Evolutionary conservation across 2,888 invertebrate genomes (phyloP).

Genomic region (Panzeria rudis): DNA sequence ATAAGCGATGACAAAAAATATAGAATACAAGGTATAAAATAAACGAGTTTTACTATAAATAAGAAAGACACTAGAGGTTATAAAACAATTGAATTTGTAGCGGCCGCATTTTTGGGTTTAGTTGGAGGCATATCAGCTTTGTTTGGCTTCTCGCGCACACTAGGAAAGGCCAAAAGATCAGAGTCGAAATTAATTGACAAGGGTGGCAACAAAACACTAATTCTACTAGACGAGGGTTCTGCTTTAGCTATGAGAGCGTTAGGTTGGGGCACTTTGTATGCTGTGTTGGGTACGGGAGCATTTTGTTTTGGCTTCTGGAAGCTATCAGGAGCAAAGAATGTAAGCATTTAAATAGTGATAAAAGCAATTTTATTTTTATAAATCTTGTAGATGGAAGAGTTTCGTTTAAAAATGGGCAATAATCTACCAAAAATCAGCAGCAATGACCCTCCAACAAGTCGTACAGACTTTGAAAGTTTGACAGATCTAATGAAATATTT

Average conservation of each 20-base stretch:
- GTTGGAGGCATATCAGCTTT: conserved; percentile 89
- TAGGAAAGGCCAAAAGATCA: conserved; percentile 90
- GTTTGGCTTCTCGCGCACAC: conserved; percentile 91
- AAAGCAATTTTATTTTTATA: not conserved
- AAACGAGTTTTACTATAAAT: not conserved
- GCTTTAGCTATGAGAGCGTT: conserved; percentile 92
- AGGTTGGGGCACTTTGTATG: conserved; percentile 94
- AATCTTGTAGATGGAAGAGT: conserved; percentile 89
- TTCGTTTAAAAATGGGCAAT: conserved; percentile 91
- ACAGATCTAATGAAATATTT: conserved; percentile 93
- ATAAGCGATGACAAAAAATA: conserved; percentile 66
- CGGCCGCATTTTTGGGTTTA: conserved; percentile 81
- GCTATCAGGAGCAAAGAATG: conserved; percentile 92
- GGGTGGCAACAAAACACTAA: conserved; percentile 86
- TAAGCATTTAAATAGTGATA: conserved; percentile 83
- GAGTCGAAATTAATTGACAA: conserved; percentile 92
- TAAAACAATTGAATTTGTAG: conserved; percentile 74
- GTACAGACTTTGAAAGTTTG: conserved; percentile 93
- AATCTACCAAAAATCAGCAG: conserved; percentile 90
- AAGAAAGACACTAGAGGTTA: conserved; percentile 23
- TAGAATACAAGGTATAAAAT: conserved; percentile 66
- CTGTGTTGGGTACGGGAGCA: conserved; percentile 92
- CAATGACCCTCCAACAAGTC: conserved; percentile 90
- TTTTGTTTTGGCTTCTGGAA: conserved; percentile 95
- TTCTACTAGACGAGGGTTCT: conserved; percentile 90